Conservation (phyloP, 2,113 vertebrate genomes). For the Sapajus apella region DNA sequence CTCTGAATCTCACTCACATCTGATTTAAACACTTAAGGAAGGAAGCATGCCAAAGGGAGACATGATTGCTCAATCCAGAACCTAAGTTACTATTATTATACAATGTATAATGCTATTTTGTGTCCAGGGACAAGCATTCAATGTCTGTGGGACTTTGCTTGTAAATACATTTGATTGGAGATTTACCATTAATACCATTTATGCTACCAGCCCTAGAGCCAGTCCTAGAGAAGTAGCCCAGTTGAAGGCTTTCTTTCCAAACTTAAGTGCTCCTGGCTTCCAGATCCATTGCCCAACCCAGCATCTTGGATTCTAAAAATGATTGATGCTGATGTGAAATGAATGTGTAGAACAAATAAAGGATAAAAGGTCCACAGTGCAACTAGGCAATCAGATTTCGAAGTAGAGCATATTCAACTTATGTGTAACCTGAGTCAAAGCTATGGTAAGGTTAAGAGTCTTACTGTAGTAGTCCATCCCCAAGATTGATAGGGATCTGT, state of each 20-base stretch:
- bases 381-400: not conserved
- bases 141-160: not conserved
- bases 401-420: not conserved
- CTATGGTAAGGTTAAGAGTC: not conserved
- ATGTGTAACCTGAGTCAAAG: not conserved
- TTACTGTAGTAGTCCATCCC: not conserved
- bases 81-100: not conserved
- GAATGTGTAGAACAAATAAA: not conserved
- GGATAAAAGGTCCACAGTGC: not conserved
- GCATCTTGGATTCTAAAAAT: not conserved
- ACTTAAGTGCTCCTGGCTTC: not conserved
- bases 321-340: not conserved
- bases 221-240: not conserved
- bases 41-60: not conserved
- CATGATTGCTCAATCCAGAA: not conserved
- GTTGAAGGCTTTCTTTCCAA: not conserved
- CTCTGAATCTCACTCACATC: not conserved
- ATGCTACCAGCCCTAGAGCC: not conserved
- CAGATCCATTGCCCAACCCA: not conserved
- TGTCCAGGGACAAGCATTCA: not conserved
- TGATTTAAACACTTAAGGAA: not conserved
- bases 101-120: not conserved
- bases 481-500: not conserved
- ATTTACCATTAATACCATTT: not conserved
- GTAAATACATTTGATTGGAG: not conserved